These are phyloP conservation scores for Caenorhabditis uteleia DNA, from an alignment of 2,888 invertebrate species.

Conservation along the genomic window DNA sequence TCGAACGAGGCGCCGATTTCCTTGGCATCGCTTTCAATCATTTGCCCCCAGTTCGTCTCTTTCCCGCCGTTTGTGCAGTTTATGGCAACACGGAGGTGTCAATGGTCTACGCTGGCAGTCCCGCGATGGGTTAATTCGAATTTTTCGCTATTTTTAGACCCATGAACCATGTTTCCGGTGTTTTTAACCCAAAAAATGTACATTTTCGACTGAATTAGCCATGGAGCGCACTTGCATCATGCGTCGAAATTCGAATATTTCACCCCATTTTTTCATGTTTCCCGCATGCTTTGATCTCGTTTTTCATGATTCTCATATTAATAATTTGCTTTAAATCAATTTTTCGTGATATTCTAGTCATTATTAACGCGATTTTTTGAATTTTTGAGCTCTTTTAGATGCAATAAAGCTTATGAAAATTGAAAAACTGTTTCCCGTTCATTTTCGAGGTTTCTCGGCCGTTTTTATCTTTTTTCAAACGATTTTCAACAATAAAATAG, in stretches of 20 bases:
- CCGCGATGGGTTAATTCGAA: slow-evolving; percentile 75
- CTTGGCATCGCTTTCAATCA: slow-evolving; percentile 79
- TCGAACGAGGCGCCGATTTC: slow-evolving; percentile 90
- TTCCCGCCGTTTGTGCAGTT: slow-evolving; percentile 94
- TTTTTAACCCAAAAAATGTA: not conserved
- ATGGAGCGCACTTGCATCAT: too few species aligned
- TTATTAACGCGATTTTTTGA: not conserved
- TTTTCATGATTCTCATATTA: too few species aligned
- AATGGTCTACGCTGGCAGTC: slow-evolving; percentile 95
- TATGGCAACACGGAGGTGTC: slow-evolving; percentile 99
- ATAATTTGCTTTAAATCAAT: too few species aligned
- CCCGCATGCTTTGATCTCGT: too few species aligned
- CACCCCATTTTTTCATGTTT: too few species aligned
- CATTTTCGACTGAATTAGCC: not conserved
- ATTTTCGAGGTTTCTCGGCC: not conserved
- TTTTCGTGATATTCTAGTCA: not conserved
- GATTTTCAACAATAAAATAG: too few species aligned
- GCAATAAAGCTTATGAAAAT: not conserved
- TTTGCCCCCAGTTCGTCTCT: slow-evolving; percentile 77
- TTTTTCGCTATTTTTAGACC: too few species aligned
- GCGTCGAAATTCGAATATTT: too few species aligned
- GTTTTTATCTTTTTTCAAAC: too few species aligned
- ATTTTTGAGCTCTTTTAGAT: too few species aligned
- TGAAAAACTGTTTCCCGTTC: not conserved
- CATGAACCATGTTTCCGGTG: too few species aligned